phyloP scores from a whole-genome alignment of 2,888 invertebrate genomes.

The Andrena trimmerana region DNA sequence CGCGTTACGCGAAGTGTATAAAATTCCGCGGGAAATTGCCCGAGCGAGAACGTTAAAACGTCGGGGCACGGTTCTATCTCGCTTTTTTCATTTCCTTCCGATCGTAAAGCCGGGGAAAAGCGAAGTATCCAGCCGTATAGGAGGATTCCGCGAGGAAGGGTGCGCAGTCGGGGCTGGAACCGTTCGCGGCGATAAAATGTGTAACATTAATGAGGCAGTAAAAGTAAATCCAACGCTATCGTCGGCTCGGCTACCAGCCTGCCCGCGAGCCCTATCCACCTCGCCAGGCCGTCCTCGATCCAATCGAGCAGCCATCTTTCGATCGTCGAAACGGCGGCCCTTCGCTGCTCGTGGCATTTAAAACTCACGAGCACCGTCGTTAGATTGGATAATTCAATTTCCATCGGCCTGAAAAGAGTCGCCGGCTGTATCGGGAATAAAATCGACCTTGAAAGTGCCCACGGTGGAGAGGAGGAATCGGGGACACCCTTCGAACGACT shows the following conservation, averaged over 20 bases:
- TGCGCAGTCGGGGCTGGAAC: slow-evolving; percentile 46
- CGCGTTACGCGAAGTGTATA: slow-evolving; percentile 42
- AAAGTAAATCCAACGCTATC: slow-evolving; percentile 82
- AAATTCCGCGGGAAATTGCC: slow-evolving; percentile 48
- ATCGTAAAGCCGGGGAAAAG: slow-evolving; percentile 75
- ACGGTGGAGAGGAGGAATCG: slow-evolving; percentile 7
- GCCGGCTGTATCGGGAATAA: slow-evolving; percentile 43
- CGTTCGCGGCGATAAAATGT: slow-evolving; percentile 78
- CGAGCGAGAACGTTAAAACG: slow-evolving; percentile 47
- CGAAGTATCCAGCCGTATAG: slow-evolving; percentile 69
- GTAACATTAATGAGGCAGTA: slow-evolving; percentile 82
- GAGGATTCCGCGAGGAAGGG: slow-evolving; percentile 63
- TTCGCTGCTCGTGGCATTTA: slow-evolving; percentile 32
- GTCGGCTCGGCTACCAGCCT: slow-evolving; percentile 61
- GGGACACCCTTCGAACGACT: slow-evolving; percentile 23
- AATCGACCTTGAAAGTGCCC: slow-evolving; percentile 39
- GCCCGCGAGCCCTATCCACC: slow-evolving; percentile 42
- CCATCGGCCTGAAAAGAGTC: slow-evolving; percentile 30
- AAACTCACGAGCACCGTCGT: slow-evolving; percentile 52
- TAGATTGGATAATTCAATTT: slow-evolving; percentile 65
- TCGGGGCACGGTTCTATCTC: slow-evolving; percentile 42
- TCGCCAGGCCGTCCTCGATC: slow-evolving; percentile 19
- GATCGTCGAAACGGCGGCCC: slow-evolving; percentile 60
- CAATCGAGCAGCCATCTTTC: slow-evolving; percentile 66
- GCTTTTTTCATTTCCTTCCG: slow-evolving; percentile 62